A percentile compares a stretch with the other conserved stretches of the same genome.
phyloP scores from a whole-genome alignment of 2,113 vertebrate species.

The Scartelaos histophorus region DNA sequence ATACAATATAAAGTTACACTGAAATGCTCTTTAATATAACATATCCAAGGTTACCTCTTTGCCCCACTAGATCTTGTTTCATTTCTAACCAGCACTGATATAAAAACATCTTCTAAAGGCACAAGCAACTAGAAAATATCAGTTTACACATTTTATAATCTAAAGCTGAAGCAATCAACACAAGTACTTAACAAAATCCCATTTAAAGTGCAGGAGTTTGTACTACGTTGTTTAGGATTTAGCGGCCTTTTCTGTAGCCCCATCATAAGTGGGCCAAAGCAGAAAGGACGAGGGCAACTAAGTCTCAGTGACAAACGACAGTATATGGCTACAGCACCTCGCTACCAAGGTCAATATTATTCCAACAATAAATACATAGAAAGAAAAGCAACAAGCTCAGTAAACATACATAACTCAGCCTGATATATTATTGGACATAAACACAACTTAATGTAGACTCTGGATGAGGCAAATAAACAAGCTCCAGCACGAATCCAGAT shows the following conservation, averaged over 20 bases:
- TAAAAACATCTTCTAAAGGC: conserved; percentile 44
- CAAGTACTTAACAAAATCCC: conserved; percentile 13
- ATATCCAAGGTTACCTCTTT: not conserved
- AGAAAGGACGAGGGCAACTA: conserved; percentile 34
- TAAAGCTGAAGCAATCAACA: conserved; percentile 13
- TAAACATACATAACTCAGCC: conserved; percentile 32
- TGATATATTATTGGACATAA: conserved; percentile 39
- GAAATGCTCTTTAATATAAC: not conserved
- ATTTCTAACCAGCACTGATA: conserved; percentile 7
- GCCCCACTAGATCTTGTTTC: not conserved
- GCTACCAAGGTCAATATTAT: conserved; percentile 31
- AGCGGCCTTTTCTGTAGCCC: conserved; percentile 1
- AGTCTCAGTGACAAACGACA: conserved; percentile 17
- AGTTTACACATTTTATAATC: conserved; percentile 41
- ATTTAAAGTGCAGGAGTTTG: conserved; percentile 45
- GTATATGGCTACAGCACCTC: conserved; percentile 39
- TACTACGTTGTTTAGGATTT: conserved; percentile 14
- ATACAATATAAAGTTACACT: conserved; percentile 3
- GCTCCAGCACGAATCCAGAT: not conserved
- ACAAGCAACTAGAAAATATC: conserved; percentile 47
- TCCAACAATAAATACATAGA: not conserved
- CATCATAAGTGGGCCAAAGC: conserved; percentile 11
- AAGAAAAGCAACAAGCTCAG: conserved; percentile 11
- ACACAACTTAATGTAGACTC: not conserved
- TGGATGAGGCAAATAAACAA: not conserved